A percentile compares a stretch with the other conserved stretches of the same genome.
Conservation (phyloP, 23 tunicate genomes). For the Ciona savignyi region DNA sequence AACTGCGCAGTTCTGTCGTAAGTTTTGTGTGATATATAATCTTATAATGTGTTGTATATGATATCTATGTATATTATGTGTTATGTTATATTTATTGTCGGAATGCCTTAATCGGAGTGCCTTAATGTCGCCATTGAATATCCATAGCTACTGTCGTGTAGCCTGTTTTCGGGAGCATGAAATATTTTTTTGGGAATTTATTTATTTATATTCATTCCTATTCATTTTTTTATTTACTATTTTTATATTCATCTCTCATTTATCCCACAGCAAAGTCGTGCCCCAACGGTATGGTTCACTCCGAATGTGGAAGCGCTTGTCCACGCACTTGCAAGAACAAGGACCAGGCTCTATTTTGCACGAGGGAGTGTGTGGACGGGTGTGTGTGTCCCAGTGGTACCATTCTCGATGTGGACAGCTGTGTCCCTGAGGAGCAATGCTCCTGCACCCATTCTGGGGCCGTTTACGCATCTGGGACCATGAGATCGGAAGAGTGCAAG, state of each 20-base stretch:
- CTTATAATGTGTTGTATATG: too few species aligned
- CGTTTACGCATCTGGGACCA: constrained; percentile 33
- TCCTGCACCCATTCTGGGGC: constrained; percentile 68
- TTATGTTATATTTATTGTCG: too few species aligned
- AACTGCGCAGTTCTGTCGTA: constrained; percentile 75
- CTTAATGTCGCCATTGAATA: too few species aligned
- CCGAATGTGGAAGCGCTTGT: constrained; percentile 81
- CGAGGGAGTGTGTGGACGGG: constrained; percentile 65
- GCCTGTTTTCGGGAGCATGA: too few species aligned
- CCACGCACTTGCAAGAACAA: constrained; percentile 76
- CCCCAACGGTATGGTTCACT: constrained; percentile 51
- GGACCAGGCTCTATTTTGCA: constrained; percentile 38
- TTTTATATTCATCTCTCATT: too few species aligned
- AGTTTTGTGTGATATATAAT: too few species aligned
- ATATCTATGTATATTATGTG: too few species aligned
- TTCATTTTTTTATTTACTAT: too few species aligned
- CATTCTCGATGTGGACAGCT: constrained; percentile 58
- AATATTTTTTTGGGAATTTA: too few species aligned
- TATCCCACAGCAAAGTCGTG: constrained; percentile 52
- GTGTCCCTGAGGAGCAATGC: constrained; percentile 71
- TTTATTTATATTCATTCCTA: too few species aligned
- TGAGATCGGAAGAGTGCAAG: constrained; percentile 43
- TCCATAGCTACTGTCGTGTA: too few species aligned
- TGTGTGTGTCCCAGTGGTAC: constrained; percentile 87
- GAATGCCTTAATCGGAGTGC: too few species aligned